Evolutionary conservation across 2,797 vertebrate genomes (phyloP), one percentile per base, ranked within the genome.

Genomic region (Parauchenoglanis ngamensis): DNA sequence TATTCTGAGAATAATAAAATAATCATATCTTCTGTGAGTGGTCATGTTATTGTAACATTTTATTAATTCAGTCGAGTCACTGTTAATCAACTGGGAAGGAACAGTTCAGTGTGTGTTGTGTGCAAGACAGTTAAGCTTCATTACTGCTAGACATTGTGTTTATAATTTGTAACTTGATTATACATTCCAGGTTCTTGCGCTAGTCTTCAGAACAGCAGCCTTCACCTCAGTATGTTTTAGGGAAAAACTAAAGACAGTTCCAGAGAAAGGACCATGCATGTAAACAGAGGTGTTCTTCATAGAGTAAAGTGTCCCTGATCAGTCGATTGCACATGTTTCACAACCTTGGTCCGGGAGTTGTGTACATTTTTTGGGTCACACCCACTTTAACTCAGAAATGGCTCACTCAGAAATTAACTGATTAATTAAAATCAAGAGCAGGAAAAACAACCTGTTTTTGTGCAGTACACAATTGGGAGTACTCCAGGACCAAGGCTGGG

Each of bases 1-100:
- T 96, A 95, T 96, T 96, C 95, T 95, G 95, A 95, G 93, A 96
- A 96, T 49, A 86, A 88, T 73, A 82, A 86, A 78, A 90, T 86
- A 85, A 85, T n/a, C 17, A 10, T 44, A 77, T 78, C 46, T 61
- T 78, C 25, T 49, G 25, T 1, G 49, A 83, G 84, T 46, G 23
- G 21, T 56, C 7, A n/a, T 68, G 84, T 88, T 87, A 23, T 11
- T 46, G 75, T 17, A 28, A 56, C 1, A 1, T 19, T 76, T 77
- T 56, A 73, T 72, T 72, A 40, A 40, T 40, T 70, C 28, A 77
- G 6, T 76, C 10, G 25, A 49, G 11, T 44, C 40, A 44, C 3
- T 10, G 21, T 2, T 12, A 25, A 73, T 70, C 19, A 70, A 35
- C 15, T 72, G 35, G 19, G 35, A 75, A 73, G 70, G 11, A 73